Conservation (phyloP, 2,797 vertebrate genomes). For the Eutrigla gurnardus region DNA sequence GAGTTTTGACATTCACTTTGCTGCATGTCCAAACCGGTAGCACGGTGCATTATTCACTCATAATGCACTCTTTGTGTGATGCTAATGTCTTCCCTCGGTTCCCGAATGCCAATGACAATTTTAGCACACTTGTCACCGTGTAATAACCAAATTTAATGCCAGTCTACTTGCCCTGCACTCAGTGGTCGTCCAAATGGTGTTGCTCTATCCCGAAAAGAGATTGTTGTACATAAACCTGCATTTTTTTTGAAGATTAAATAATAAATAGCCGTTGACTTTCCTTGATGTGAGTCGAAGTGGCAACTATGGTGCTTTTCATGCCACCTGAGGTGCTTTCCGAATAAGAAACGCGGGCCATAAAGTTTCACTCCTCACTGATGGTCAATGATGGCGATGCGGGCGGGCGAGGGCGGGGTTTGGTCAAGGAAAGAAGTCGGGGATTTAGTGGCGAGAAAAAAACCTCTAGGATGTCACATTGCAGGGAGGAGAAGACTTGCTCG, state of each 20-base stretch:
- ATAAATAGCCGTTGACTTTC: conserved; percentile 25
- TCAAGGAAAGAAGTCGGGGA: conserved; percentile 46
- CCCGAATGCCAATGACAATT: conserved; percentile 73
- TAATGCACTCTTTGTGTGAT: conserved; percentile 88
- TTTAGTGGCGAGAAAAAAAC: conserved; percentile 64
- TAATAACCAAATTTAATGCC: conserved; percentile 74
- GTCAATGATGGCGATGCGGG: conserved; percentile 58
- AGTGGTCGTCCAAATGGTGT: conserved; percentile 61
- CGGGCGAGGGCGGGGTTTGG: conserved; percentile 61
- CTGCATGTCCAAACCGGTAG: conserved; percentile 92
- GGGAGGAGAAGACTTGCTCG: conserved; percentile 64
- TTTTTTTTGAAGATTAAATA: too few relatives aligned
- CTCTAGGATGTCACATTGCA: conserved; percentile 47
- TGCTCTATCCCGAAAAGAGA: conserved; percentile 29
- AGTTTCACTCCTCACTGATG: conserved; percentile 66
- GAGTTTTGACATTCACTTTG: conserved; percentile 95
- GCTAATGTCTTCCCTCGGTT: conserved; percentile 85
- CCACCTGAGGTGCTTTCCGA: conserved; percentile 39
- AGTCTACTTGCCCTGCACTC: conserved; percentile 39
- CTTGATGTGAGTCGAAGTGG: conserved; percentile 14
- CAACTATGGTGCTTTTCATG: conserved; percentile 31
- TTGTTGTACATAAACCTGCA: conserved; percentile 17
- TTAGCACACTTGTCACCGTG: conserved; percentile 72
- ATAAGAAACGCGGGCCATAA: conserved; percentile 53
- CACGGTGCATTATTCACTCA: conserved; percentile 91